Evolutionary conservation across 2,888 invertebrate genomes (phyloP), one percentile per base, ranked within the genome.

Genomic region (Drosophila fungiperda): DNA sequence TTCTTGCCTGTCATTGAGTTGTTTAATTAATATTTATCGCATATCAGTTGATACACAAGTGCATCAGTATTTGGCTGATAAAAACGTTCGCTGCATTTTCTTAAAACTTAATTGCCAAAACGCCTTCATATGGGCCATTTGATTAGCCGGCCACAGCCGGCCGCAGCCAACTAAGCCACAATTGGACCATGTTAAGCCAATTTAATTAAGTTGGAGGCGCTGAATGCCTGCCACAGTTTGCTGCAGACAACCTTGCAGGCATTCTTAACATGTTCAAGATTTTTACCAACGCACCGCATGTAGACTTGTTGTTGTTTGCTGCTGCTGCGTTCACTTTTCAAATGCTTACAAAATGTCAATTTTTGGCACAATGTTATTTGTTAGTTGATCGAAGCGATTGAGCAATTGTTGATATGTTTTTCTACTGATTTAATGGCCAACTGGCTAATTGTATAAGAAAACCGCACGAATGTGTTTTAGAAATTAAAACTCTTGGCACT

Each of bases 301-400:
- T 68, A 64, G 60, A 64, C 50, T 57, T 59, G 49, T 49, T 59
- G 33, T 42, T 57, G 36, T 40, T 66, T n/a, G 62, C 45, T 75
- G 45, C 42, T 52, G 66, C 73, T 78, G 89, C 85, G 75, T 89
- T 85, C 85, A 85, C 85, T 89, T 89, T 85, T 89, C 70, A 81
- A 87, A 72, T 77, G 76, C 73, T 68, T 76, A 78, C 72, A 74
- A 86, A 88, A 83, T 76, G 78, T 76, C 82, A 89, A 79, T 79
- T 83, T 85, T 87, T 72, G 77, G 82, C 78, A 83, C 84, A 83
- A 76, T 83, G 76, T 87, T 83, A 83, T 88, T 89, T 87, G 85
- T 83, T 78, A 87, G 66, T 78, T 76, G 83, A 83, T 77, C 76
- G 75, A 68, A 66, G 65, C 82, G 82, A 88, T 88, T 87, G 89